Conservation (phyloP, 2,888 invertebrate species). For the Microctonus brassicae region DNA sequence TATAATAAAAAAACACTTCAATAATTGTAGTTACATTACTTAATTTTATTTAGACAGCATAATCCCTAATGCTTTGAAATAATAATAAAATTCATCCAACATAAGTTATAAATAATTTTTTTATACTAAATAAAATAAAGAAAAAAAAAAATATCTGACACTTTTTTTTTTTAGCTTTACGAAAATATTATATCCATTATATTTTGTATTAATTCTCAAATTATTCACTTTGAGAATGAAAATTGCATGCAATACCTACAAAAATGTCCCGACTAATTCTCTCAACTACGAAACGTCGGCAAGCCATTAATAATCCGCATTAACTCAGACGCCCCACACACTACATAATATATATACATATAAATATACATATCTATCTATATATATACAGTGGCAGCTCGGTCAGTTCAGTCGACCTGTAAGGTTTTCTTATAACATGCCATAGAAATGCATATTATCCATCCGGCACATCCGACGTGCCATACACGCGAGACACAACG, state of each 20-base stretch:
- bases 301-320: slow-evolving; percentile 62
- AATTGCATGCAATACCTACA: neutral
- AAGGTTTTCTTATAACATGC: slow-evolving; percentile 64
- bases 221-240: too few species aligned
- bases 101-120: too few species aligned
- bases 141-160: too few species aligned
- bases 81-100: too few species aligned
- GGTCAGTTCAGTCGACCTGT: slow-evolving; percentile 42
- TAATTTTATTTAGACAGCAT: too few species aligned
- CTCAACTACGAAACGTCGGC: slow-evolving; percentile 42
- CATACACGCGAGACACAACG: slow-evolving; percentile 59
- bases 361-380: neutral
- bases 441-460: slow-evolving; percentile 68
- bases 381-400: slow-evolving; percentile 16
- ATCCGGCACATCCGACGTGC: slow-evolving; percentile 62
- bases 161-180: too few species aligned
- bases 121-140: too few species aligned
- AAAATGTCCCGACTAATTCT: neutral
- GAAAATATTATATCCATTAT: too few species aligned
- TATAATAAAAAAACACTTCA: too few species aligned
- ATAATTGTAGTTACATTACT: too few species aligned
- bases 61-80: too few species aligned
- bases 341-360: neutral
- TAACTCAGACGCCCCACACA: slow-evolving; percentile 49
- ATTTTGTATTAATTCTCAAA: too few species aligned